These are phyloP conservation scores for Gila orcuttii DNA, from an alignment of 2,113 vertebrate species.

Conservation along the genomic window DNA sequence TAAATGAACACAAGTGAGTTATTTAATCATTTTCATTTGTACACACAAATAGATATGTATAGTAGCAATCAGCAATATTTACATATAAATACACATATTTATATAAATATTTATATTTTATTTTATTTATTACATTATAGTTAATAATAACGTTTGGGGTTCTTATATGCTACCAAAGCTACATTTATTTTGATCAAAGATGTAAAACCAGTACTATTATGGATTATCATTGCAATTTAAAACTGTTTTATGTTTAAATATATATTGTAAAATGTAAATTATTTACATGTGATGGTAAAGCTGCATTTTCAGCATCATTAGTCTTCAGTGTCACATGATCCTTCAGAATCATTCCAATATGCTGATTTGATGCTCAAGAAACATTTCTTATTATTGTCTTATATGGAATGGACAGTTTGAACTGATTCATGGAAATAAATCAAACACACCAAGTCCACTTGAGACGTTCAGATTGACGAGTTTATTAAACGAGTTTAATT, in stretches of 20 bases:
- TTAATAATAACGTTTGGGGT: background rate
- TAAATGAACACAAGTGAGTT: background rate
- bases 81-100: background rate
- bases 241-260: too few species aligned
- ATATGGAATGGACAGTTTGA: too few species aligned
- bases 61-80: background rate
- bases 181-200: background rate
- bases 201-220: background rate
- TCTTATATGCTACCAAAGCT: background rate
- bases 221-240: background rate
- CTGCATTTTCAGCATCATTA: background rate
- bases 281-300: background rate
- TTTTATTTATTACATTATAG: background rate
- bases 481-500: background rate
- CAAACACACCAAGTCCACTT: background rate
- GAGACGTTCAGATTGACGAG: background rate
- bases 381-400: background rate
- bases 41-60: background rate
- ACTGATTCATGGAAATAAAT: background rate
- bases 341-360: background rate
- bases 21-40: background rate
- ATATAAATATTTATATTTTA: background rate
- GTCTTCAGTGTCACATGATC: background rate
- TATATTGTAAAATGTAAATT: too few species aligned
- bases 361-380: background rate